Percentiles rank a stretch among this genome's conserved stretches.
Evolutionary conservation across 2,888 invertebrate species (phyloP).

Genomic region (Napeogenes inachia): DNA sequence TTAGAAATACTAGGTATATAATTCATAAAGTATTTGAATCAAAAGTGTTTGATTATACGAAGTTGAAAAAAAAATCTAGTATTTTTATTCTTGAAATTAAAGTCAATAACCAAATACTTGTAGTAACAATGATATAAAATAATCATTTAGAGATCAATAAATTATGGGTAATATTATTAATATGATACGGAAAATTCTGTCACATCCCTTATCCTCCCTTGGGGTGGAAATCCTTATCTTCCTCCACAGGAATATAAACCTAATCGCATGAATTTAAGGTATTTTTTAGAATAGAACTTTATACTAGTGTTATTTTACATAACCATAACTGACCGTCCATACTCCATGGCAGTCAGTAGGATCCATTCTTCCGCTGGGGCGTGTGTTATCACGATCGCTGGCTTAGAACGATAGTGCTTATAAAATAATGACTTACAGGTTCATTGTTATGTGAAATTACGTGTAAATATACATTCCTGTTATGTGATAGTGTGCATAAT

Average conservation of each 20-base stretch:
- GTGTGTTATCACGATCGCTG: conserved; percentile 19
- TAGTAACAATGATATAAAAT: too few species aligned
- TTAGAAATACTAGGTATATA: too few species aligned
- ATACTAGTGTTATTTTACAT: conserved; percentile 56
- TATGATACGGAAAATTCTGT: conserved; percentile 17
- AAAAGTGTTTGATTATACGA: too few species aligned
- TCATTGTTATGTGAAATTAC: conserved; percentile 20
- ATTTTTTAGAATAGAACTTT: conserved; percentile 27
- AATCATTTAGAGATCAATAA: background rate
- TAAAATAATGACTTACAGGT: conserved; percentile 15
- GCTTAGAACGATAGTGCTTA: conserved; percentile 11
- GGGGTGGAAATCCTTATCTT: conserved; percentile 45
- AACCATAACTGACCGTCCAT: conserved; percentile 50
- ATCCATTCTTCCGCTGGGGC: conserved; percentile 34
- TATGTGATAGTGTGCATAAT: background rate
- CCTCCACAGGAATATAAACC: conserved; percentile 34
- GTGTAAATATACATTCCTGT: conserved; percentile 14
- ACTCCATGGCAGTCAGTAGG: conserved; percentile 59
- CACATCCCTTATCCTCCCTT: conserved; percentile 21
- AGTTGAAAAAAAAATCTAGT: too few species aligned
- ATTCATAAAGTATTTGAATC: too few species aligned
- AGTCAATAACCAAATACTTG: too few species aligned
- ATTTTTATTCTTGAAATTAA: too few species aligned
- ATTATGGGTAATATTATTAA: background rate
- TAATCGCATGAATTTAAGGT: conserved; percentile 19